Evolutionary conservation across 2,113 vertebrate species (phyloP).

Genomic region (Eulemur macaco): DNA sequence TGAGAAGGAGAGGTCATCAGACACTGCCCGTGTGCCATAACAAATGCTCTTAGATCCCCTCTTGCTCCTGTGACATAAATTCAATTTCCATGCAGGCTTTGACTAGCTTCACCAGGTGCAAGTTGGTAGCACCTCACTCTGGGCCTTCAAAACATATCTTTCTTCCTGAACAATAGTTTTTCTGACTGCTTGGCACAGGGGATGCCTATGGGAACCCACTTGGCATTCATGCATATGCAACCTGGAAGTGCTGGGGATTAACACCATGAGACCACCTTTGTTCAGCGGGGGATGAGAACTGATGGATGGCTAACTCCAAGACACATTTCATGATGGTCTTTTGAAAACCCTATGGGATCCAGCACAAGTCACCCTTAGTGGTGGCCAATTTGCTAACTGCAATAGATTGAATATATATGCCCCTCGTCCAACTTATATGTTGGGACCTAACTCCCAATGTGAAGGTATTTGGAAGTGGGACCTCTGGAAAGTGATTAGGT

Average conservation of each 20-base stretch:
- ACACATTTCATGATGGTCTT: background rate
- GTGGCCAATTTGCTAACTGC: background rate
- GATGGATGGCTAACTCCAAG: background rate
- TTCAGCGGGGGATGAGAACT: too few relatives aligned
- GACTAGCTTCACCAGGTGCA: background rate
- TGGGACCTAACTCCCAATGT: too few relatives aligned
- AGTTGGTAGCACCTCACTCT: background rate
- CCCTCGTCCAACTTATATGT: too few relatives aligned
- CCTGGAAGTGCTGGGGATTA: background rate
- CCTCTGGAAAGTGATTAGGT: background rate
- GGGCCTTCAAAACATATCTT: background rate
- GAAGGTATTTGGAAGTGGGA: too few relatives aligned
- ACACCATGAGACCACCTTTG: background rate
- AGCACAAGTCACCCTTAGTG: background rate
- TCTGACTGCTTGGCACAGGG: background rate
- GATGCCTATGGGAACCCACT: background rate
- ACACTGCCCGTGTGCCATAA: fast-evolving
- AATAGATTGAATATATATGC: background rate
- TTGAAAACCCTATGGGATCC: too few relatives aligned
- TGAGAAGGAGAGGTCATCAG: background rate
- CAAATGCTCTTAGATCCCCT: too few relatives aligned
- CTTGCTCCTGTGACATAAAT: background rate
- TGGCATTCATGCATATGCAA: background rate
- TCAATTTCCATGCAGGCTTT: background rate
- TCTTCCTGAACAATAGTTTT: background rate